phyloP scores from a whole-genome alignment of 2,888 invertebrate species.

The Cephus pygmeus region DNA sequence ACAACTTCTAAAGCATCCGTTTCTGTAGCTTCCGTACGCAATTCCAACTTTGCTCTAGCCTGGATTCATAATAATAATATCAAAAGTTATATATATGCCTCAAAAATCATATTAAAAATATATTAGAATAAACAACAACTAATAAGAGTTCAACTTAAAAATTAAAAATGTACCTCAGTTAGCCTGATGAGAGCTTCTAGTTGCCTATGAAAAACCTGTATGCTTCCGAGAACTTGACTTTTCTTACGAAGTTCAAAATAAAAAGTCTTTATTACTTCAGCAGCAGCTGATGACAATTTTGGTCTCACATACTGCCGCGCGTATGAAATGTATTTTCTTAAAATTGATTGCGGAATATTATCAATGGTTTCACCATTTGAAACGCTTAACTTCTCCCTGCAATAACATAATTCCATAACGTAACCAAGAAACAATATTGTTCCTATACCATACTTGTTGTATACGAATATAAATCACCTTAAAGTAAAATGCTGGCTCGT shows the following conservation, averaged over 20 bases:
- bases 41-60: constrained; percentile 89
- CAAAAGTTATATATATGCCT: not conserved
- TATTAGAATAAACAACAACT: not conserved
- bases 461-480: not conserved
- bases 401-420: constrained; percentile 40
- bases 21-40: constrained; percentile 82
- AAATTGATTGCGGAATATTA: constrained; percentile 77
- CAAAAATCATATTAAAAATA: constrained; percentile 10
- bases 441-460: not conserved
- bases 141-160: not conserved
- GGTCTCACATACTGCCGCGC: constrained; percentile 90
- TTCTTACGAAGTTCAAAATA: constrained; percentile 82
- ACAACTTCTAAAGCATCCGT: constrained; percentile 88
- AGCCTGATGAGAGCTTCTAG: constrained; percentile 89
- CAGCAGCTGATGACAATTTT: constrained; percentile 78
- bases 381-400: constrained; percentile 72
- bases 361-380: constrained; percentile 74
- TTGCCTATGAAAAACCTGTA: constrained; percentile 88
- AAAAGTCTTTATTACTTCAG: constrained; percentile 78
- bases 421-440: not conserved
- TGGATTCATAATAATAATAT: constrained; percentile 54
- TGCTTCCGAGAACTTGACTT: constrained; percentile 73
- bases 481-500: not conserved
- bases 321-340: constrained; percentile 93
- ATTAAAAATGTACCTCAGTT: constrained; percentile 71